phyloP scores from a whole-genome alignment of 2,797 vertebrate genomes.

The Taeniopygia guttata region DNA sequence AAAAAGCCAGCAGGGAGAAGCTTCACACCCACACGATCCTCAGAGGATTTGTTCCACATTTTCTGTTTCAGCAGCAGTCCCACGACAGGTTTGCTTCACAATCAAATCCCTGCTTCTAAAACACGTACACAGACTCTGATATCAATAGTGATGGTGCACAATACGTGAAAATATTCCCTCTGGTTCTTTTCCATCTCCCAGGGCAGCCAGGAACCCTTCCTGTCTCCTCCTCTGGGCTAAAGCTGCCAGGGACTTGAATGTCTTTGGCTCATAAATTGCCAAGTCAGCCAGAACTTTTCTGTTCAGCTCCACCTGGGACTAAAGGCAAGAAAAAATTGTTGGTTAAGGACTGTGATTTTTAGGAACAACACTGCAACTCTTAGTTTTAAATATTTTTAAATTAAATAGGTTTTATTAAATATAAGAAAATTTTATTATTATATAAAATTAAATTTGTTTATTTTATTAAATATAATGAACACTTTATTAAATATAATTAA shows the following conservation, averaged over 20 bases:
- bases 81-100: fast-evolving
- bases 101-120: background rate
- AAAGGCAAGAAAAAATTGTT: background rate
- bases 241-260: conserved; percentile 87
- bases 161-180: conserved; percentile 89
- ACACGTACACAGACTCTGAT: fast-evolving
- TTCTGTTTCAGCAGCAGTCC: background rate
- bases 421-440: background rate
- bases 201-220: conserved; percentile 86
- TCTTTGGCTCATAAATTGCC: conserved; percentile 90
- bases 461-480: background rate
- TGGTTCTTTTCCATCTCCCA: conserved; percentile 87
- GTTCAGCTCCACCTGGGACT: conserved; percentile 89
- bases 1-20: background rate
- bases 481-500: background rate
- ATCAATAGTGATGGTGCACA: conserved; percentile 66
- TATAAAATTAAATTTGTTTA: background rate
- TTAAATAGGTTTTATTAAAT: background rate
- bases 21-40: fast-evolving
- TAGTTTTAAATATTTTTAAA: background rate
- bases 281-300: conserved; percentile 84
- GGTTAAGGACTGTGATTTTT: background rate
- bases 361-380: background rate
- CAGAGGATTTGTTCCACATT: background rate
- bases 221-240: conserved; percentile 84